Conservation (phyloP, 2,888 invertebrate species). For the Synergus umbraculus region DNA sequence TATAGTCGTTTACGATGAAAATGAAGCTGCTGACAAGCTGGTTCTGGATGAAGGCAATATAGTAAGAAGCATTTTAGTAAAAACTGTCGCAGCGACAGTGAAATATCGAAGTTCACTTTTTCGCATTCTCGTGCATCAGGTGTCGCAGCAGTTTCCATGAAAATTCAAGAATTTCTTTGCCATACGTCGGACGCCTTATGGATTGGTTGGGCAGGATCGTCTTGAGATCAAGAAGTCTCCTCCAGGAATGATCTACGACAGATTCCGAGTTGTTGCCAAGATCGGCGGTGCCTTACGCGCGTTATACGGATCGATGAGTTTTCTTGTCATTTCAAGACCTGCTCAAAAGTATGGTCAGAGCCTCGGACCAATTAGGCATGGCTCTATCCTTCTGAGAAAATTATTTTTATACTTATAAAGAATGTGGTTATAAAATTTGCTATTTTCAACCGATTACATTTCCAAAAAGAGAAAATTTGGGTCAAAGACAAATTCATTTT, state of each 20-base stretch:
- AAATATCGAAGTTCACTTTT: constrained; percentile 37
- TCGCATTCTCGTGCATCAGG: constrained; percentile 37
- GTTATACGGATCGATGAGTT: constrained; percentile 40
- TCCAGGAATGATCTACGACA: constrained; percentile 42
- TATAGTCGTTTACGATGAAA: constrained; percentile 38
- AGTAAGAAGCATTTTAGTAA: constrained; percentile 17
- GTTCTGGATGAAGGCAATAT: constrained; percentile 35
- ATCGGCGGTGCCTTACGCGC: constrained; percentile 37
- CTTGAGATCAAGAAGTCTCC: constrained; percentile 28
- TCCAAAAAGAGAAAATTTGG: constrained; percentile 18
- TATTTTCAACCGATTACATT: constrained; percentile 10
- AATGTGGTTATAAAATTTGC: constrained; percentile 41
- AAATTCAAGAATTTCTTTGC: constrained; percentile 49
- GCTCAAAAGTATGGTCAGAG: constrained; percentile 37
- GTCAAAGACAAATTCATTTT: constrained; percentile 31
- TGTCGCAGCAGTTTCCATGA: constrained; percentile 44
- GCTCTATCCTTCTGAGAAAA: constrained; percentile 24
- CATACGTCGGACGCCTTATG: neutral
- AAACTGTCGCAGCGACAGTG: constrained; percentile 36
- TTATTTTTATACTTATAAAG: constrained; percentile 40
- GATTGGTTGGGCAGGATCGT: constrained; percentile 21
- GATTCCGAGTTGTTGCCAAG: constrained; percentile 35
- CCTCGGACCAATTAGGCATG: constrained; percentile 35
- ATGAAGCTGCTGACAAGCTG: constrained; percentile 40
- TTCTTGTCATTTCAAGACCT: constrained; percentile 36